Conservation (phyloP, 1,140 invertebrate species). For the Polypedilum vanderplanki region DNA sequence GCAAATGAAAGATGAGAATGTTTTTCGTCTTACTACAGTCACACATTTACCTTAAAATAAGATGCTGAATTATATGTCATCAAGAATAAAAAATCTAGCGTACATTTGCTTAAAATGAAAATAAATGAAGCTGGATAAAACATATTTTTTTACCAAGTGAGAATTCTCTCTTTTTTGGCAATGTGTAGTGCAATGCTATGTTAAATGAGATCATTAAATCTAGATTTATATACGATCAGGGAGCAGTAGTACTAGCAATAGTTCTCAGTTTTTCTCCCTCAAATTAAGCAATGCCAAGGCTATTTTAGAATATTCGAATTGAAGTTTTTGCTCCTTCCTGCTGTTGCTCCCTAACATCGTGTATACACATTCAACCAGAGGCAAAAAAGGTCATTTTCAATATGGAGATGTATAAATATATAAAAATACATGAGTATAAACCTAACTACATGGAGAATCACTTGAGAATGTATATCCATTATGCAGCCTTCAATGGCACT, state of each 20-base stretch:
- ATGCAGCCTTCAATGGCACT: conserved; percentile 10
- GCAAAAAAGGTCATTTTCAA: not conserved
- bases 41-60: not conserved
- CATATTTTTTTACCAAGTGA: not conserved
- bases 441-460: not conserved
- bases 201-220: conserved; percentile 26
- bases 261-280: not conserved
- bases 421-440: not conserved
- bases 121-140: conserved; percentile 13
- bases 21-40: not conserved
- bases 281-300: not conserved
- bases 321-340: not conserved
- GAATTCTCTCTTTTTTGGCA: not conserved
- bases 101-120: not conserved
- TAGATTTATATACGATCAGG: conserved; percentile 11
- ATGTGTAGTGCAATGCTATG: not conserved
- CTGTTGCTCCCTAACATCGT: not conserved
- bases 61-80: no score
- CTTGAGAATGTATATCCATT: conserved; percentile 6
- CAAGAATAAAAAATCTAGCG: not conserved
- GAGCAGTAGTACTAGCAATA: not conserved
- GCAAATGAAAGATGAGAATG: not conserved
- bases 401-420: not conserved
- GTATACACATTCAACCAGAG: not conserved
- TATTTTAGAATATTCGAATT: not conserved